A percentile compares a stretch with the other conserved stretches of the same genome.
Evolutionary conservation across 2,113 vertebrate genomes (phyloP).

Genomic region (Gymnobelideus leadbeateri): DNA sequence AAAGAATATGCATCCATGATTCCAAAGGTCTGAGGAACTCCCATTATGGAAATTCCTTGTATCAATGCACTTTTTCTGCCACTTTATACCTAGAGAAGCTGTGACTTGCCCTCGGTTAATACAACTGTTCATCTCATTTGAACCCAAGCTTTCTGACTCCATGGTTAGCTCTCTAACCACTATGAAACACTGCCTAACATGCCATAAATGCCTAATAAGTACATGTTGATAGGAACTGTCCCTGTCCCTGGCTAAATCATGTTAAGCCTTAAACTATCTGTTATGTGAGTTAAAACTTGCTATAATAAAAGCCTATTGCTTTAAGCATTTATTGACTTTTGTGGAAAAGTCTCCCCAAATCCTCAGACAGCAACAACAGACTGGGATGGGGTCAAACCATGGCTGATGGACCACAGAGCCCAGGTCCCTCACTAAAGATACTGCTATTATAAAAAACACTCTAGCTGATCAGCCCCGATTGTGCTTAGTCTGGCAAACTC

Average conservation of each 20-base stretch:
- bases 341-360: background rate
- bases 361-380: background rate
- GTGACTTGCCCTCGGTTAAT: conserved; percentile 18
- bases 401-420: background rate
- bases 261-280: background rate
- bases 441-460: background rate
- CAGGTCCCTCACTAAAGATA: background rate
- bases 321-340: background rate
- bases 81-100: conserved; percentile 44
- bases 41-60: background rate
- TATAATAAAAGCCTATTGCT: background rate
- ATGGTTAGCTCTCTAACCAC: background rate
- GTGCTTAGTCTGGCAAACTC: background rate
- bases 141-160: background rate
- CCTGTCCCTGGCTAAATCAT: background rate
- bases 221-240: background rate
- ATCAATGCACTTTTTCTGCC: background rate
- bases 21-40: background rate
- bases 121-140: background rate
- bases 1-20: background rate
- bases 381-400: background rate
- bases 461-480: background rate
- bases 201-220: background rate
- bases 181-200: background rate
- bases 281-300: background rate